phyloP scores from a whole-genome alignment of 2,113 vertebrate genomes.

The Anguilla japonica region DNA sequence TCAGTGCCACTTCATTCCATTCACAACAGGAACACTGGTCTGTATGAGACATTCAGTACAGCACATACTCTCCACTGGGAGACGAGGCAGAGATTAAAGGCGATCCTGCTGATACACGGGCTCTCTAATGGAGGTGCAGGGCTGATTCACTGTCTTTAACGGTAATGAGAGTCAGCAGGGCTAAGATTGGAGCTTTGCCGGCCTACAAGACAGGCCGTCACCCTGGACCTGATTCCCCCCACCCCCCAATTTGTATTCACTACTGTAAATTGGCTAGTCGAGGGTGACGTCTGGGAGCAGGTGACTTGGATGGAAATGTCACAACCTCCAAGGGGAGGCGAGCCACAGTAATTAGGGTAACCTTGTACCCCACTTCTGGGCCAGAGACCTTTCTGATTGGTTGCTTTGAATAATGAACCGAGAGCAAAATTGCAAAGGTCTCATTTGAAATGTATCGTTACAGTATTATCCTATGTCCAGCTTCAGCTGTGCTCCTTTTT shows the following conservation, averaged over 20 bases:
- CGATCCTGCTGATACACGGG: neutral
- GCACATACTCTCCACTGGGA: neutral
- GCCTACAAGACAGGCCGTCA: neutral
- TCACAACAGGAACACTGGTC: neutral
- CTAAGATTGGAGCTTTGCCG: neutral
- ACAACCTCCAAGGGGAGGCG: constrained; percentile 20
- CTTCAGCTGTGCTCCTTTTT: neutral
- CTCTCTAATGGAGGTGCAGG: neutral
- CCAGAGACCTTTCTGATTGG: constrained; percentile 20
- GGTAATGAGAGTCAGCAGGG: neutral
- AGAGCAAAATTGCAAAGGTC: neutral
- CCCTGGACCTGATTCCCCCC: neutral
- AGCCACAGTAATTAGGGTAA: constrained; percentile 25
- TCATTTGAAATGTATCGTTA: constrained; percentile 20
- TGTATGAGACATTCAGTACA: neutral
- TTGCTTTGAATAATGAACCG: constrained; percentile 24
- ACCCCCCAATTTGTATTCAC: constrained; percentile 27
- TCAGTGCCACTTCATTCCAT: neutral
- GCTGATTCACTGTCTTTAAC: neutral
- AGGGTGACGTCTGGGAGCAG: constrained; percentile 7
- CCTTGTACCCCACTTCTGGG: constrained; percentile 24
- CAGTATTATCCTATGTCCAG: neutral
- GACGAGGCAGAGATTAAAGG: neutral
- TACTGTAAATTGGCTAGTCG: neutral
- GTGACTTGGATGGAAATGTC: constrained; percentile 31